Conservation (phyloP, 2,113 vertebrate species). For the Zapornia atra region DNA sequence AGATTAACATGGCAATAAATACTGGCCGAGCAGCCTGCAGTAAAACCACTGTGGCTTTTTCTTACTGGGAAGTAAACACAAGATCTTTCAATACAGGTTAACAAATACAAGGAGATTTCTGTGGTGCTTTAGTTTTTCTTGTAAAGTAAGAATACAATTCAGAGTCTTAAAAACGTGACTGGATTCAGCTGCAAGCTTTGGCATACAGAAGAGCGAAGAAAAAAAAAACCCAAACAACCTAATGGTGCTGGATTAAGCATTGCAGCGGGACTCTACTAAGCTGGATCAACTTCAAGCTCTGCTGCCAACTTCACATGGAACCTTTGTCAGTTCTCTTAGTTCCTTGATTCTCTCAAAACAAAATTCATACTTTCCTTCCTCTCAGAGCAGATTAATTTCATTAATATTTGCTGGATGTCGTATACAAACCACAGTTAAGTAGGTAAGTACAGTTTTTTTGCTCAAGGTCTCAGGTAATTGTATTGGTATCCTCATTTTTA, state of each 20-base stretch:
- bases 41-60: not conserved
- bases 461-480: rapidly evolving
- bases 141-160: not conserved
- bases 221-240: not conserved
- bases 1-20: not conserved
- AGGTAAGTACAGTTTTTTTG: not conserved
- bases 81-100: not conserved
- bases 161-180: not conserved
- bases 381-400: not conserved
- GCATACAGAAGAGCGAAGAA: not conserved
- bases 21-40: not conserved
- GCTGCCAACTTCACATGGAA: not conserved
- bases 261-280: not conserved
- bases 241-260: not conserved
- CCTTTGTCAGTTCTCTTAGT: not conserved
- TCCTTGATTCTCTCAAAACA: not conserved
- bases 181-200: not conserved
- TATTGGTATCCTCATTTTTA: not conserved
- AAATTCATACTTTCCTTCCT: not conserved
- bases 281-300: not conserved
- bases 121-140: not conserved
- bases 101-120: not conserved
- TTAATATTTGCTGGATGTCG: not conserved
- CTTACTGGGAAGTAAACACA: not conserved
- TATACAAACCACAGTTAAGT: not conserved